Base-by-base conservation (phyloP, 2,113 vertebrate species). In the Syngnathoides biaculeatus region DNA sequence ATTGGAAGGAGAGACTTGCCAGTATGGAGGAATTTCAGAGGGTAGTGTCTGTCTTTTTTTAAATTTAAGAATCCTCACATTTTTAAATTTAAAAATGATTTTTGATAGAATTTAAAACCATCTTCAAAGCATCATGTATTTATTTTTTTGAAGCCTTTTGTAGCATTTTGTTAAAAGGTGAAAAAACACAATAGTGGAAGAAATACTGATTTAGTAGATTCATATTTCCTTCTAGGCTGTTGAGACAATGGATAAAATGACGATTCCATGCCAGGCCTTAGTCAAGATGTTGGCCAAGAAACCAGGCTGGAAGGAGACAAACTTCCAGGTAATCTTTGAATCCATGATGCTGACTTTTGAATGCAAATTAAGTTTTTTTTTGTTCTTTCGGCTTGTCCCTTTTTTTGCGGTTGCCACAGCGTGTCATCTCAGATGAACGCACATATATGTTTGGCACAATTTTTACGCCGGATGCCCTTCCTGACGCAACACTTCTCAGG, bases 21-120 rank as follows among this genome's bases (percentile, higher is more conserved):
- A 96, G 95, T 87, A 98, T 98, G 96, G 97, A 99, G 75, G 97
- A 98, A 61, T 99, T 99, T 84, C 96, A 98, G 75, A 95, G 92
- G 93, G 97, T 99, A 77, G 35, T n/a, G 10, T 13, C 2, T n/a
- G 10, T 13, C 2, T 27, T 52, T n/a, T 20, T 12, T 62, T 62
- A 4, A 45, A 39, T 65, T 50, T 5, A 12, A 20, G 12, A 20
- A 50, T n/a, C 1, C 7, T 12, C 19, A 30, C 4, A 24, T 26
- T 62, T 15, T 59, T 30, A 30, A 30, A 26, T 17, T 27, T 17
- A 56, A 27, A 0, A 7, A 56, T 5, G 13, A 56, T 9, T 15
- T 56, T 56, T 27, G 27, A 55, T 42, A 1, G 47, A 2, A 6
- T 7, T 48, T 7, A 19, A 48, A 27, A 3, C 10, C 8, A 27